Base-by-base conservation (phyloP, 2,797 vertebrate genomes). In the Oreochromis grahami region DNA sequence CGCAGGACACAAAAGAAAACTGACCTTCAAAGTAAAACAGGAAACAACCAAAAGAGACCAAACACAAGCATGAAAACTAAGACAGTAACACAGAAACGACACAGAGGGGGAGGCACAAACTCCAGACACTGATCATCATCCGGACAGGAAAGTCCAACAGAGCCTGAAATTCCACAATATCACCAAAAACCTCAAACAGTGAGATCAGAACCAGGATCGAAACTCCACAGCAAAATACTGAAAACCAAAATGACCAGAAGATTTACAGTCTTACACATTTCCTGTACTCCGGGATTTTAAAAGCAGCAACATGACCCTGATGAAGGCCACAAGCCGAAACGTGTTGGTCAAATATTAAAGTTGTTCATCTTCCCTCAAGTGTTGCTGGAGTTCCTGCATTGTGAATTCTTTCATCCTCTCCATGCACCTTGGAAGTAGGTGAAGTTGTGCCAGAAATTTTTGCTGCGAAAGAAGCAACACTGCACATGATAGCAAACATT, bases 401-500 rank as follows among this genome's bases (percentile, higher is more conserved):
- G 24, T 26, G 24, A 26, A 26, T 26, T 26, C 24, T 26, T 26
- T 26, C 24, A 26, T 26, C 24, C 24, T 26, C 24, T 26, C 24
- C 24, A 26, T 26, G 24, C 24, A 26, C 24, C 24, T 26, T 26
- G 24, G 24, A 26, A 26, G 24, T 26, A 26, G 24, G 24, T 26
- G 24, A 26, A 26, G 24, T 26, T 26, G 24, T 26, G 24, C 24
- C 24, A 26, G 24, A 26, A 26, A 26, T 26, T 26, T 26, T 26
- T 26, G 24, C 24, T 26, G 24, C 24, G 24, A 7, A 60, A 60
- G 56, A 29, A 60, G 56, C 19, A 60, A 34, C 17, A 19, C 17
- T 60, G 56, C 29, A 60, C 29, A 0, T 34, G 9, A 34, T 11
- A 2, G 15, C 56, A 60, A 1, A 60, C 0, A 0, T 19, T 11